Evolutionary conservation across 2,113 vertebrate genomes (phyloP).

Genomic region (Thymallus thymallus): DNA sequence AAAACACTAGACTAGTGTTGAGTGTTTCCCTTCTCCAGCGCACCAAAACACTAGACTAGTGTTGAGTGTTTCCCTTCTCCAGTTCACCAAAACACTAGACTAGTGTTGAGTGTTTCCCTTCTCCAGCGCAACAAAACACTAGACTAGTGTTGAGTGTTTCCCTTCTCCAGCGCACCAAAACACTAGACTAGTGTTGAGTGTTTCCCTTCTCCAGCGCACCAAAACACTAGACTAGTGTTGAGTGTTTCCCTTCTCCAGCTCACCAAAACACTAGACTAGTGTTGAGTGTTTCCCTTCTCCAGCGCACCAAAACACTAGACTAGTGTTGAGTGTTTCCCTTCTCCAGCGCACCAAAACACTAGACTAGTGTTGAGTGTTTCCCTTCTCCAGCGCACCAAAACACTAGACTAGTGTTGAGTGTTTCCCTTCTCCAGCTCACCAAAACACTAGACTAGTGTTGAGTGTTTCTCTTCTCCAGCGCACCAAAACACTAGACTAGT

Average conservation of each 20-base stretch:
- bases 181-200: conserved; percentile 22
- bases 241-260: conserved; percentile 37
- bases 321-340: conserved; percentile 38
- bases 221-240: not conserved
- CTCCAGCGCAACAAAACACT: conserved; percentile 2
- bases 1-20: not conserved
- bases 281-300: conserved; percentile 44
- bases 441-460: not conserved
- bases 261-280: no score
- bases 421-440: conserved; percentile 29
- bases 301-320: not conserved
- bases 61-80: conserved; percentile 44
- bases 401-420: conserved; percentile 22
- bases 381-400: conserved; percentile 18
- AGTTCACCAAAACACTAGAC: not conserved
- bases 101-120: conserved; percentile 38
- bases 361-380: conserved; percentile 28
- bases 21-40: conserved; percentile 37
- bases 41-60: no score
- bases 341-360: conserved; percentile 6
- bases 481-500: no score
- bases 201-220: conserved; percentile 29
- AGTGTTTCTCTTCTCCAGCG: conserved; percentile 37
- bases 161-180: conserved; percentile 18
- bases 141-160: conserved; percentile 28